Conservation (phyloP, 2,113 vertebrate species). For the Edolisoma coerulescens region DNA sequence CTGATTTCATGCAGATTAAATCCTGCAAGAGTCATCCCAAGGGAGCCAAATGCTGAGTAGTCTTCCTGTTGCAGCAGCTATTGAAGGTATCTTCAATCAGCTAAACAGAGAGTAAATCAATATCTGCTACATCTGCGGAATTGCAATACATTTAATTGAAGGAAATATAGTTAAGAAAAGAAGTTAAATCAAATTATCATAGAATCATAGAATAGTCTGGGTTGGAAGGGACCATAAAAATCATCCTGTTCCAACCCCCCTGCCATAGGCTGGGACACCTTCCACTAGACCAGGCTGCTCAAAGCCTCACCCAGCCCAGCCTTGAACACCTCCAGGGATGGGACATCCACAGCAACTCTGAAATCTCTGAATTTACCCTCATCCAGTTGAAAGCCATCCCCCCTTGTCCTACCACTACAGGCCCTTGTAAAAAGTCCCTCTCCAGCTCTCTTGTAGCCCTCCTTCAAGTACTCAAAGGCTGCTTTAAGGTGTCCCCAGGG, state of each 20-base stretch:
- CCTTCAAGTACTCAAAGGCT: neutral
- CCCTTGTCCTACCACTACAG: neutral
- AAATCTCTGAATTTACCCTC: neutral
- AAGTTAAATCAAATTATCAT: neutral
- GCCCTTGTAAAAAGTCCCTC: neutral
- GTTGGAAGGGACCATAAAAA: neutral
- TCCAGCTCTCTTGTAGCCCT: neutral
- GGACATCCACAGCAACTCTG: neutral
- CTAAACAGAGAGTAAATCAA: neutral
- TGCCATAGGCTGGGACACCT: neutral
- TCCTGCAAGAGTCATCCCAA: neutral
- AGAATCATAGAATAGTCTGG: neutral
- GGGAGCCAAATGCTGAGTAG: neutral
- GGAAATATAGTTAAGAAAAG: neutral
- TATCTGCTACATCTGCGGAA: neutral
- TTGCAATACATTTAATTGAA: neutral
- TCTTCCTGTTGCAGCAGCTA: neutral
- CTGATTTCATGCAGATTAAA: neutral
- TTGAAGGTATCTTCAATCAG: neutral
- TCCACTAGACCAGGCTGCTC: neutral
- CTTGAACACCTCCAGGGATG: neutral
- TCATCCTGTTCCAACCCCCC: neutral
- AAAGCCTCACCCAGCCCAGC: neutral
- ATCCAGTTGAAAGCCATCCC: neutral
- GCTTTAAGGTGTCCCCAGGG: neutral